These are phyloP conservation scores for Rhea pennata DNA, from an alignment of 2,113 vertebrate species.

Conservation along the genomic window DNA sequence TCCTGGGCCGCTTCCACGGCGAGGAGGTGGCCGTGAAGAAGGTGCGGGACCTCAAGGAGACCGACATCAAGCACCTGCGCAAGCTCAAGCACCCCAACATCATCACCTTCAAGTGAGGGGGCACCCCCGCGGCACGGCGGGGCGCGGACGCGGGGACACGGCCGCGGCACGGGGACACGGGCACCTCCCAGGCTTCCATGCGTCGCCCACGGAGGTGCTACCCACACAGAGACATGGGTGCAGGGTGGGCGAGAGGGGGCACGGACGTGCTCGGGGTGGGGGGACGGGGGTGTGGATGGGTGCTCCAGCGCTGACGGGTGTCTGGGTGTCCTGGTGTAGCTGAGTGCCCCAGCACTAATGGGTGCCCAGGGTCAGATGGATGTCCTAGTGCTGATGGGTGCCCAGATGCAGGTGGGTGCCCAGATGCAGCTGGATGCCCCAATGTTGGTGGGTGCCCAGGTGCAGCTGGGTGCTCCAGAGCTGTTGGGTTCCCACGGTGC, in stretches of 20 bases:
- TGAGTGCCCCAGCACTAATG: no score
- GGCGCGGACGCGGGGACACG: background rate
- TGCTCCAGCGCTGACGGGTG: no score
- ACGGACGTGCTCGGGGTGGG: accelerated
- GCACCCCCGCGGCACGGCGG: background rate
- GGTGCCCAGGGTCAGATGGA: no score
- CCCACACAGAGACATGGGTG: background rate
- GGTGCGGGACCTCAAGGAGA: conserved; percentile 96
- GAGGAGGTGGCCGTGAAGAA: conserved; percentile 98
- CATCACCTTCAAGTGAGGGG: conserved; percentile 96
- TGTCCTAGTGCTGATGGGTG: no score
- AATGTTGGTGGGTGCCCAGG: background rate
- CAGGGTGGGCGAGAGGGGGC: background rate
- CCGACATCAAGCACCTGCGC: conserved; percentile 95
- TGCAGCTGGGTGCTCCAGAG: background rate
- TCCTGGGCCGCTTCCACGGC: conserved; percentile 93
- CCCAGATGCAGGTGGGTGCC: background rate
- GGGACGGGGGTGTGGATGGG: background rate
- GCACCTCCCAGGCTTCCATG: background rate
- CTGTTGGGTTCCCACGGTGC: background rate
- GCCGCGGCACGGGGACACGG: background rate
- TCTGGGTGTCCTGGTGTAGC: no score
- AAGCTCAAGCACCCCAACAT: conserved; percentile 99
- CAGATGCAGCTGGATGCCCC: background rate
- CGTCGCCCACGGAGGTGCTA: no score